Evolutionary conservation across 2,888 invertebrate species (phyloP), one percentile per base, ranked within the genome.

Genomic region (Dryocosmus kuriphilus): DNA sequence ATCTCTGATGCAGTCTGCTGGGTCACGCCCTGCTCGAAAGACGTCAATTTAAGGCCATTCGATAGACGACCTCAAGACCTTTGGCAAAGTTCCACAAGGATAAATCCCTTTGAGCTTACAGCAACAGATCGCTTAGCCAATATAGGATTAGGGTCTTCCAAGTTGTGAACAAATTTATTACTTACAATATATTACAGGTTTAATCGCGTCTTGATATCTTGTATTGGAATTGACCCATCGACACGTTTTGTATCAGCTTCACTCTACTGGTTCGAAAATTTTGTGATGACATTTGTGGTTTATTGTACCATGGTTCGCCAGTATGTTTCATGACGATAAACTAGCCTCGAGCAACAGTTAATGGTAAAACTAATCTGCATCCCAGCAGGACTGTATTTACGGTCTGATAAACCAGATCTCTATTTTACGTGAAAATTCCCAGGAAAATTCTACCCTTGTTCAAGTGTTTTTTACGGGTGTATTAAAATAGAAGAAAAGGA

Each of bases 41-140:
- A 46, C 71, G 46, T 71, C 71, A 71, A 51, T 71, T 71, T n/a
- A 30, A 71, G 30, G 51, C 22, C 11, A 71, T 71, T 51, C 46
- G 51, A 71, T 46, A 51, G 46, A 71, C 51, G 51, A 71, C 46
- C 51, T 71, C 19, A 11, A 71, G 51, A 71, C 71, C 51, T 41
- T 71, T 71, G 71, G 71, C 71, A 51, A n/a, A 30, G 71, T 51
- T 71, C 71, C 71, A 71, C 27, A 51, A 51, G 30, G 30, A 71
- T 71, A 71, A 51, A 71, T 71, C 71, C 71, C 46, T 71, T 71
- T 71, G 27, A 71, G 71, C 71, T 41, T 71, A 51, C 27, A 30
- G 71, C 71, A 71, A 71, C 71, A 71, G 51, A 71, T 71, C 71
- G 51, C 46, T 67, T 71, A 51, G 30, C 51, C 30, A 46, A 41